Base-by-base conservation (phyloP, 2,888 invertebrate genomes). In the Adelphocoris suturalis region DNA sequence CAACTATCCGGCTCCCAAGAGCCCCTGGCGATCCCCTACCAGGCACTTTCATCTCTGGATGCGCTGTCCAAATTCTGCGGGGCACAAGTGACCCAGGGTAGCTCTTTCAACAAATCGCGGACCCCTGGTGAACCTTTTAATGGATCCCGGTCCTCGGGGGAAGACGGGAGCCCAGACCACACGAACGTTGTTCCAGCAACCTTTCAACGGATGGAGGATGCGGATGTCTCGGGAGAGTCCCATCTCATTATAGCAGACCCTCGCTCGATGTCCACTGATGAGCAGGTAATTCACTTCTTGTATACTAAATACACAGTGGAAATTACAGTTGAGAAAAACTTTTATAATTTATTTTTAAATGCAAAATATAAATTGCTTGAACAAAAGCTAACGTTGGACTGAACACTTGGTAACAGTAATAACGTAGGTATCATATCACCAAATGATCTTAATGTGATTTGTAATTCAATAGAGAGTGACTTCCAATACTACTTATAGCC, bases 61-160 rank as follows among this genome's bases (percentile, higher is more conserved):
- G 78, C 78, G 78, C 47, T 80, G 3, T 57, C 57, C 28, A 85
- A 85, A 19, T 85, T 85, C 61, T 85, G 47, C 46, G 61, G 85
- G 0, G 61, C 61, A 19, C 82, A 82, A 13, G 16, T 27, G 78
- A 13, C 19, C 78, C 14, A 80, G n/a, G 46, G 16, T 9, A 16
- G 27, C 27, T 27, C 76, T 14, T 37, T 37, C 27, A 27, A 0
- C 76, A 14, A 19, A 27, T 27, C 27, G 12, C 13, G 13, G 13
- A 19, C 76, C 23, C 9, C 27, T 27, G 9, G 28, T 37, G 23
- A 75, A 14, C 75, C 75, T n/a, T 75, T 27, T 14, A n/a, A 13
- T 11, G 52, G 52, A 13, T 13, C 48, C 9, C 9, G 9, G 48
- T 7, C 48, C 48, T 48, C 52, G 14, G 12, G 16, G 52, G 52